These are phyloP conservation scores for Melanchra persicariae DNA, from an alignment of 2,888 invertebrate species.

Conservation along the genomic window DNA sequence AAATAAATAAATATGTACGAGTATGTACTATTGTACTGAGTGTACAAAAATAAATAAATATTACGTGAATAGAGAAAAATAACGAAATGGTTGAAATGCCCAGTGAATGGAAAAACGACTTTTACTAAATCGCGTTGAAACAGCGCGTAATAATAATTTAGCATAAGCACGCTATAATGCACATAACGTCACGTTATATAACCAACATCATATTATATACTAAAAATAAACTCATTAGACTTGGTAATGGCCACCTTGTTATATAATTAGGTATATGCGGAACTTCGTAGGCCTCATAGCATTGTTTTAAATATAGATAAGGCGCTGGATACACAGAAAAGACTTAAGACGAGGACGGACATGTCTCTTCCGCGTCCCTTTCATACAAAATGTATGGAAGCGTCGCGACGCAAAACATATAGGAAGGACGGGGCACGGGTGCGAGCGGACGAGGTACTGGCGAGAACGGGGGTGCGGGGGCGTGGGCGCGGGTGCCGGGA, in stretches of 20 bases:
- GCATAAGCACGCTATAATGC: conserved; percentile 20
- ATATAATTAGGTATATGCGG: neutral
- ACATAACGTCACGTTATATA: conserved; percentile 6
- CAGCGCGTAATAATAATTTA: conserved; percentile 6
- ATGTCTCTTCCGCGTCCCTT: too few relatives aligned
- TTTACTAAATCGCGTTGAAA: conserved; percentile 31
- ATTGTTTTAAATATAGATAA: neutral
- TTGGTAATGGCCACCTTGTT: neutral
- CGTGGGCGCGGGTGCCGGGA: too few relatives aligned
- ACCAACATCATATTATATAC: neutral
- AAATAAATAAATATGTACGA: too few relatives aligned
- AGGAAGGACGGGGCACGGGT: too few relatives aligned
- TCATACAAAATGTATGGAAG: too few relatives aligned
- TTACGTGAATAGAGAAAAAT: neutral
- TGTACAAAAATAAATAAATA: too few relatives aligned
- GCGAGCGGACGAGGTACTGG: too few relatives aligned
- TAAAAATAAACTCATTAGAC: conserved; percentile 8
- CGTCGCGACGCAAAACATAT: too few relatives aligned
- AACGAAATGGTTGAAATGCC: neutral
- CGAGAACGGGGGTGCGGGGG: too few relatives aligned
- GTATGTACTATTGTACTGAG: too few relatives aligned
- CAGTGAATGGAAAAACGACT: conserved; percentile 29
- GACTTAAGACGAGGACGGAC: too few relatives aligned
- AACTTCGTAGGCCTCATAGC: neutral
- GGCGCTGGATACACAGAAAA: too few relatives aligned